Evolutionary conservation across 2,113 vertebrate genomes (phyloP).

Genomic region (Neopipo cinnamomea): DNA sequence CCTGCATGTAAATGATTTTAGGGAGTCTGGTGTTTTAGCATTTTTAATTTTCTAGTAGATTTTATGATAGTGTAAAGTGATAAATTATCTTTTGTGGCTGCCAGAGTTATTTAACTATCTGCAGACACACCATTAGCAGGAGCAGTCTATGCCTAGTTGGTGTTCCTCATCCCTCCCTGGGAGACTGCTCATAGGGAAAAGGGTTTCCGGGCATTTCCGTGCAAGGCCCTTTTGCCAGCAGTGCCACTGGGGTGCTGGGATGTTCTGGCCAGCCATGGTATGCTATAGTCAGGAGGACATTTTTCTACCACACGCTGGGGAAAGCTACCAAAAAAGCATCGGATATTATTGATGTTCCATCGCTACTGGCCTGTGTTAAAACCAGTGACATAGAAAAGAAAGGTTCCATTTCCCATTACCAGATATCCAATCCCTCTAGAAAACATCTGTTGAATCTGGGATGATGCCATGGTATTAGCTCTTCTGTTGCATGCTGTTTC

Average conservation of each 20-base stretch:
- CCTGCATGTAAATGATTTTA: constrained; percentile 66
- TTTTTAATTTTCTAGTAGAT: constrained; percentile 67
- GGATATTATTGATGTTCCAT: constrained; percentile 19
- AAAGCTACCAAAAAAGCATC: neutral
- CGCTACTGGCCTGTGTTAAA: constrained; percentile 38
- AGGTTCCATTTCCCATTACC: constrained; percentile 62
- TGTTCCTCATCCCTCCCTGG: neutral
- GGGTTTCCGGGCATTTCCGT: neutral
- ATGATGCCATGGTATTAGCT: constrained; percentile 58
- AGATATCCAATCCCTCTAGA: constrained; percentile 66
- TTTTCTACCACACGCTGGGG: neutral
- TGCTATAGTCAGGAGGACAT: neutral
- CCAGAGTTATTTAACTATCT: constrained; percentile 38
- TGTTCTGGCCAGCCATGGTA: rapidly evolving
- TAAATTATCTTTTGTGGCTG: constrained; percentile 46
- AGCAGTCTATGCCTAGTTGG: neutral
- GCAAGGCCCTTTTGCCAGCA: neutral
- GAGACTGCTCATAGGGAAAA: neutral
- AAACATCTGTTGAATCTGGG: constrained; percentile 67
- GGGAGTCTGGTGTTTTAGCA: constrained; percentile 41
- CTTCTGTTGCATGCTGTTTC: constrained; percentile 53
- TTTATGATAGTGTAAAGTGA: constrained; percentile 47
- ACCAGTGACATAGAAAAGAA: constrained; percentile 51
- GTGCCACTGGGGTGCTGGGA: rapidly evolving
- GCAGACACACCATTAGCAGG: constrained; percentile 4